Percentiles rank a stretch among this genome's conserved stretches.
These are phyloP conservation scores for Micrastur ruficollis DNA, from an alignment of 2,797 vertebrate genomes.

Conservation along the genomic window DNA sequence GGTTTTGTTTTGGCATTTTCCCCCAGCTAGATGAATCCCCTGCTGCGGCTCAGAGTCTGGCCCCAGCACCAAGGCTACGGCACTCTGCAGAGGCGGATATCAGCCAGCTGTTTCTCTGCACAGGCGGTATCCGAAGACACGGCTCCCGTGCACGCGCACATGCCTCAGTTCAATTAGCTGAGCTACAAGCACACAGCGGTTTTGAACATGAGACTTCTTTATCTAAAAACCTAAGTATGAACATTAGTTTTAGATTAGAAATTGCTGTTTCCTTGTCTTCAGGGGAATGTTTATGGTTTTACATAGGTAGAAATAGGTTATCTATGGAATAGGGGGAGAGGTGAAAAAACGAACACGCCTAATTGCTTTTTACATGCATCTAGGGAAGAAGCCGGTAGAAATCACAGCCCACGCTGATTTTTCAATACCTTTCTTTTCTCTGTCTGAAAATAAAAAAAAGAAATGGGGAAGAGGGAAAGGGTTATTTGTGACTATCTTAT, in stretches of 20 bases:
- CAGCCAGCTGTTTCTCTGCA: background rate
- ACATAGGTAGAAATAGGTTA: background rate
- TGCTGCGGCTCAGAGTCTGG: background rate
- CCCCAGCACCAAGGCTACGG: background rate
- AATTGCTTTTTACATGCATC: conserved; percentile 10
- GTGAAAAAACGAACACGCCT: background rate
- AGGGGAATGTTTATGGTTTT: background rate
- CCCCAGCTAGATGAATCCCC: background rate
- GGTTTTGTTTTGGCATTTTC: background rate
- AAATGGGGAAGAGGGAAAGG: background rate
- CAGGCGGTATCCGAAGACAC: accelerated
- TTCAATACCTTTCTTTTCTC: background rate
- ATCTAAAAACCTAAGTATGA: background rate
- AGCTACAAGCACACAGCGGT: background rate
- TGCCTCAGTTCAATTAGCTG: background rate
- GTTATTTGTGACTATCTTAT: background rate
- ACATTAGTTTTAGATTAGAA: background rate
- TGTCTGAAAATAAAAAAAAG: background rate
- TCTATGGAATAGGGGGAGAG: background rate
- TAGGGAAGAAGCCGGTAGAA: background rate
- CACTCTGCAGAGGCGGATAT: background rate
- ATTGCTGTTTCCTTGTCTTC: conserved; percentile 2
- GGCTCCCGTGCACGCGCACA: accelerated
- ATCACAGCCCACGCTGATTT: background rate
- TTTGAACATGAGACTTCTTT: background rate